These are phyloP conservation scores for Acipenser oxyrinchus DNA, from an alignment of 2,797 vertebrate genomes.

Conservation along the genomic window DNA sequence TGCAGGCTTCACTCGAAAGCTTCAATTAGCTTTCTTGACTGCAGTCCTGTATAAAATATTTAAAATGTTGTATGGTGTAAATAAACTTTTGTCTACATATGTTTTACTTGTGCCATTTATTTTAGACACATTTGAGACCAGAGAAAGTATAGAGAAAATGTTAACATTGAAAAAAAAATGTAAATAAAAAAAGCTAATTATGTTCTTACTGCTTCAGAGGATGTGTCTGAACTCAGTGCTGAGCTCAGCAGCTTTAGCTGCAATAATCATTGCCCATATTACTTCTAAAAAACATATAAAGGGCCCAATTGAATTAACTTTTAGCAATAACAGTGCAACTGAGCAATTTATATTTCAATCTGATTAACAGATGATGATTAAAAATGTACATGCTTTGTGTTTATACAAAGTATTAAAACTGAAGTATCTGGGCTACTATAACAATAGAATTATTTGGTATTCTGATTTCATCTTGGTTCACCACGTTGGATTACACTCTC, in stretches of 20 bases:
- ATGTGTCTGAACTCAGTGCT: constrained; percentile 59
- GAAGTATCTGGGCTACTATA: not conserved
- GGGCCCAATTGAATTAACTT: no score
- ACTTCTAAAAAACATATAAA: no score
- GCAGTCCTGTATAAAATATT: constrained; percentile 99
- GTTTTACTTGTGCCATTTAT: constrained; percentile 98
- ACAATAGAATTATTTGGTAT: not conserved
- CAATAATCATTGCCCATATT: not conserved
- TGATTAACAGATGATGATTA: no score
- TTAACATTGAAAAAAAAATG: constrained; percentile 78
- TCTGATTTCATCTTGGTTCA: not conserved
- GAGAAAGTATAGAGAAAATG: constrained; percentile 72
- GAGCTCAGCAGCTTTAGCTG: not conserved
- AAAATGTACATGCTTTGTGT: no score
- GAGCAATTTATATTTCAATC: no score
- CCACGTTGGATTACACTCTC: no score
- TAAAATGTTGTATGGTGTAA: constrained; percentile 99
- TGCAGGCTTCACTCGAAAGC: constrained; percentile 98
- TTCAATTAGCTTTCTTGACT: constrained; percentile 96
- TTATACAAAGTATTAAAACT: not conserved
- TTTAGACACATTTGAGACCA: constrained; percentile 76
- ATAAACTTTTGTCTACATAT: constrained; percentile 99
- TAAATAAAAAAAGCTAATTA: constrained; percentile 74
- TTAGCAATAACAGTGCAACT: no score
- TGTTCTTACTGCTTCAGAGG: constrained; percentile 77